These are phyloP conservation scores for Drepana falcataria DNA, from an alignment of 2,888 invertebrate genomes.

Conservation along the genomic window DNA sequence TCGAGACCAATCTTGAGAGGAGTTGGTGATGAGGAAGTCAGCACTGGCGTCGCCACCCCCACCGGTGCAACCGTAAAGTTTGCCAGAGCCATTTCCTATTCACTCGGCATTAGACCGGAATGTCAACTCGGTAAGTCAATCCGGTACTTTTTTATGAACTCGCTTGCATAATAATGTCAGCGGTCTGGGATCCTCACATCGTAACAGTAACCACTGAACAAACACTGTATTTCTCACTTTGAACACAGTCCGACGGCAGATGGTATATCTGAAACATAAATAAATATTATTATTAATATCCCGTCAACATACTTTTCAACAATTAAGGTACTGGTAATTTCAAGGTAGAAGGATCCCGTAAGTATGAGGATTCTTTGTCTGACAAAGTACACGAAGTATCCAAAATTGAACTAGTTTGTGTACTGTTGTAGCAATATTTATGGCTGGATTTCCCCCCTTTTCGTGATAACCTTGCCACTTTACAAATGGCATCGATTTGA, in stretches of 20 bases:
- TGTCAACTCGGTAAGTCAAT: constrained; percentile 56
- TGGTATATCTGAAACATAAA: constrained; percentile 57
- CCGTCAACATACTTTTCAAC: not conserved
- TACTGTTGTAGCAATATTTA: constrained; percentile 38
- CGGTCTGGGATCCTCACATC: constrained; percentile 42
- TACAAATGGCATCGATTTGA: constrained; percentile 68
- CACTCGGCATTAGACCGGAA: constrained; percentile 58
- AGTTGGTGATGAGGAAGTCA: constrained; percentile 46
- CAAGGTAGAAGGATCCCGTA: too few relatives aligned
- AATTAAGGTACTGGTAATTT: too few relatives aligned
- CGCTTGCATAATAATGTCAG: constrained; percentile 53
- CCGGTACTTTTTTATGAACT: constrained; percentile 40
- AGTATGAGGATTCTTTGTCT: constrained; percentile 4
- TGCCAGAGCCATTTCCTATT: constrained; percentile 66
- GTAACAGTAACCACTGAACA: constrained; percentile 45
- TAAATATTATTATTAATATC: constrained; percentile 7
- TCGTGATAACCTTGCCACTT: constrained; percentile 66
- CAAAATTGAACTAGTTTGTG: constrained; percentile 33
- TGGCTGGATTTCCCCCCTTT: constrained; percentile 64
- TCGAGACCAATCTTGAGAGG: constrained; percentile 58
- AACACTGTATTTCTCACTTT: constrained; percentile 42
- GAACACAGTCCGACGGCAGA: constrained; percentile 24
- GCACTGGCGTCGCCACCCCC: constrained; percentile 51
- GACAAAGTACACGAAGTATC: not conserved
- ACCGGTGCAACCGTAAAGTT: constrained; percentile 64